Conservation (phyloP, 2,888 invertebrate species). For the Napeogenes inachia region DNA sequence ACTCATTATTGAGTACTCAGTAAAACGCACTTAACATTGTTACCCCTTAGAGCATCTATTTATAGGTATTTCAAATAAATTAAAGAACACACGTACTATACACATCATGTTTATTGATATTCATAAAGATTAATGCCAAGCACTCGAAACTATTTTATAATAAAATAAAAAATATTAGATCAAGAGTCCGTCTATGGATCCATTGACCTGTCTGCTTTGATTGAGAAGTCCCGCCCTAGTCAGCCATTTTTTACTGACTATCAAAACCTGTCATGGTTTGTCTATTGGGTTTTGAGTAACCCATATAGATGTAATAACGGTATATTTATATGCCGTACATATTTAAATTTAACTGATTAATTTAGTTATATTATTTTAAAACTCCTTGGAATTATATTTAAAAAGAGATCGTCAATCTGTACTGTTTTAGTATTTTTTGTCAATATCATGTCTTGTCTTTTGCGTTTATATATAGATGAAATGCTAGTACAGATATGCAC, state of each 20-base stretch:
- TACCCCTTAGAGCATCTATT: neutral
- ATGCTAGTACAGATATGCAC: too few species aligned
- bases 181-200: constrained; percentile 23
- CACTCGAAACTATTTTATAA: constrained; percentile 10
- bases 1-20: too few species aligned
- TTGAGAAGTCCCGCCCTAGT: constrained; percentile 22
- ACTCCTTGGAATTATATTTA: too few species aligned
- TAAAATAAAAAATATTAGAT: constrained; percentile 14
- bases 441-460: too few species aligned
- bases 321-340: too few species aligned
- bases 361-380: too few species aligned
- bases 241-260: constrained; percentile 18
- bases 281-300: neutral
- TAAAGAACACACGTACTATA: constrained; percentile 4
- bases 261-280: constrained; percentile 14
- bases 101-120: constrained; percentile 8
- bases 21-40: too few species aligned
- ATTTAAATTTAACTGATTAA: too few species aligned
- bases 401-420: too few species aligned
- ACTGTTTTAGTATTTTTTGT: too few species aligned
- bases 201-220: constrained; percentile 25
- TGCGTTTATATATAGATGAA: too few species aligned
- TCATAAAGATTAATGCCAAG: constrained; percentile 5
- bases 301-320: too few species aligned
- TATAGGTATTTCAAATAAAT: neutral